Evolutionary conservation across 2,113 vertebrate species (phyloP).

Genomic region (Hiodon tergisus): DNA sequence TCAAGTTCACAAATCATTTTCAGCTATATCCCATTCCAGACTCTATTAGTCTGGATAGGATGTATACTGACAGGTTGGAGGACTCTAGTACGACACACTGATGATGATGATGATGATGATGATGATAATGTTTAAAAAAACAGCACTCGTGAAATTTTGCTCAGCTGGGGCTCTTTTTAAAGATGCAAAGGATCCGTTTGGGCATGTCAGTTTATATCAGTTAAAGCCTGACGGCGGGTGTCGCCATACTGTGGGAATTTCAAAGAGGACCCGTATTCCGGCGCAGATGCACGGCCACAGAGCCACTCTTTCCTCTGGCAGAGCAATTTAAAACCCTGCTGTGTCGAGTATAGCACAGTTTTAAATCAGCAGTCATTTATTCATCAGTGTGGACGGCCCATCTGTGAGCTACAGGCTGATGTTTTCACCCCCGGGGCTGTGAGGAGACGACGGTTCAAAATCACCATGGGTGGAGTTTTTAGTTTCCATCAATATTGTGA

Average conservation of each 20-base stretch:
- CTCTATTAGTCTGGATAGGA: no score
- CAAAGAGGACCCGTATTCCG: background rate
- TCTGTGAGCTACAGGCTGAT: background rate
- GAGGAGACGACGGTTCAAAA: no score
- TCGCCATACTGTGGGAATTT: slow-evolving; percentile 2
- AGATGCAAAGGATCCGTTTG: slow-evolving; percentile 18
- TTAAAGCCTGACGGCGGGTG: background rate
- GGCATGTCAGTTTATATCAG: background rate
- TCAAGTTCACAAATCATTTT: no score
- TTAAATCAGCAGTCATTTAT: slow-evolving; percentile 15
- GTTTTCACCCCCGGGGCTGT: background rate
- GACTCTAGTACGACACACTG: no score
- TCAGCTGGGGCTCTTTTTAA: slow-evolving; percentile 3
- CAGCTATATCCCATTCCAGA: no score
- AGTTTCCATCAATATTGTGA: no score
- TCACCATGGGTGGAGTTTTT: no score
- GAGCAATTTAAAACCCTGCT: slow-evolving; percentile 5
- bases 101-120: no score
- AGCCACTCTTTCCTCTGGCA: background rate
- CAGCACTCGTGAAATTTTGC: background rate
- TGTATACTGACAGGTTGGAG: no score
- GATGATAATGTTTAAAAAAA: background rate
- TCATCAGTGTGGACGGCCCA: slow-evolving; percentile 9
- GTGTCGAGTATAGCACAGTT: background rate
- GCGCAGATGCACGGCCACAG: background rate